Evolutionary conservation across 2,113 vertebrate genomes (phyloP).

Genomic region (Thomomys bottae): DNA sequence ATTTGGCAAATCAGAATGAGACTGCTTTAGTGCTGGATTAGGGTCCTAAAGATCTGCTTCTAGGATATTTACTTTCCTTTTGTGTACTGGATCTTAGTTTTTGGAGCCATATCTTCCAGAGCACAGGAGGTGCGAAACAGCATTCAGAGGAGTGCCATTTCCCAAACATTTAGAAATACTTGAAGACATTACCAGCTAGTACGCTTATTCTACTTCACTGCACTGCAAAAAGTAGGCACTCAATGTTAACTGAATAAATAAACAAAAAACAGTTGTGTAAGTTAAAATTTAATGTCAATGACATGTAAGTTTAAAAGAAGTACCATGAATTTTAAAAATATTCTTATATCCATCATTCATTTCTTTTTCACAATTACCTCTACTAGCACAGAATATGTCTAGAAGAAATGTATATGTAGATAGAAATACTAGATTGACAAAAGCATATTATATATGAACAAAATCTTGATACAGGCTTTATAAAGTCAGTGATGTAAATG

Average conservation of each 20-base stretch:
- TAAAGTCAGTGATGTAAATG: slow-evolving; percentile 27
- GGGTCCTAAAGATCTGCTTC: not conserved
- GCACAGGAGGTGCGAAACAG: not conserved
- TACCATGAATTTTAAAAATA: not conserved
- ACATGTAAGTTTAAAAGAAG: slow-evolving; percentile 32
- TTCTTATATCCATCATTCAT: not conserved
- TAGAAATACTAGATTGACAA: not conserved
- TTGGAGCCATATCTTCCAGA: not conserved
- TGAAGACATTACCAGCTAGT: slow-evolving; percentile 24
- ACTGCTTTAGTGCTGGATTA: not conserved
- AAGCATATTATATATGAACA: slow-evolving; percentile 2
- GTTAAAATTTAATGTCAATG: slow-evolving; percentile 41
- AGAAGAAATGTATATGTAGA: slow-evolving; percentile 39
- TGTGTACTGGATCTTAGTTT: not conserved
- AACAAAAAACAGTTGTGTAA: slow-evolving; percentile 44
- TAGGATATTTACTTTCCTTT: not conserved
- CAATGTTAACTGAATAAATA: not conserved
- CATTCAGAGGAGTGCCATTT: not conserved
- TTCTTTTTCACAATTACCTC: not conserved
- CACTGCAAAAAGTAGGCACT: not conserved
- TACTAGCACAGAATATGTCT: not conserved
- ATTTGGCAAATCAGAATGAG: not conserved
- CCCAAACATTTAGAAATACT: not conserved
- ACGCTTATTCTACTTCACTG: not conserved
- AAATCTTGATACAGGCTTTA: slow-evolving; percentile 29